Conservation (phyloP, 2,113 vertebrate genomes). For the Microcebus murinus region DNA sequence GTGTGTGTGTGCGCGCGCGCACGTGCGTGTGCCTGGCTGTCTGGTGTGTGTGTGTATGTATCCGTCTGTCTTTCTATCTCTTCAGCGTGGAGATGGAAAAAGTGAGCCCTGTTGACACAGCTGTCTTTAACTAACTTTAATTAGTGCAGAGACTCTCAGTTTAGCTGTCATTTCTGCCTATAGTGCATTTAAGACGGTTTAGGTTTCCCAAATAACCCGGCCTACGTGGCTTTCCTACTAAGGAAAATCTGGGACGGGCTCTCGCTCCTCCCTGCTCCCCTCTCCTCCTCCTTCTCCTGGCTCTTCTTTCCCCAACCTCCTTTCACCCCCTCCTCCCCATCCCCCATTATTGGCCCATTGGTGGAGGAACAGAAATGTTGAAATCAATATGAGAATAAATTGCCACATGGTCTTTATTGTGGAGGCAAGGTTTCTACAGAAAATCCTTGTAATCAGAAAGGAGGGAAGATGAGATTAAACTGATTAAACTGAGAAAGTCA, state of each 20-base stretch:
- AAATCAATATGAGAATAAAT: constrained; percentile 89
- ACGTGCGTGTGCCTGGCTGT: not conserved
- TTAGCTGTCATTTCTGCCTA: constrained; percentile 68
- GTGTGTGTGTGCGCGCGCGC: not conserved
- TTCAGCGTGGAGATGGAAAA: not conserved
- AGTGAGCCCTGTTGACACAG: not conserved
- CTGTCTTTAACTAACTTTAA: constrained; percentile 52
- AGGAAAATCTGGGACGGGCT: constrained; percentile 28
- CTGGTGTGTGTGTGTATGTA: not conserved
- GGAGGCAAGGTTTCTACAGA: constrained; percentile 85
- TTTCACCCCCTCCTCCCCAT: not conserved
- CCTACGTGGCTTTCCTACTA: constrained; percentile 27
- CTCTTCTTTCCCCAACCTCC: constrained; percentile 22
- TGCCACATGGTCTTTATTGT: constrained; percentile 85
- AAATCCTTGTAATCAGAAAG: constrained; percentile 91
- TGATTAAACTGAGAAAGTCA: constrained; percentile 92
- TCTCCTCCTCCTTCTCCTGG: not conserved
- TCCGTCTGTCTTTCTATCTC: not conserved
- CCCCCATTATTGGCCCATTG: constrained; percentile 47
- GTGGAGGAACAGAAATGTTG: constrained; percentile 78
- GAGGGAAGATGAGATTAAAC: constrained; percentile 90
- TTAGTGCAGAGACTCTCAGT: constrained; percentile 58
- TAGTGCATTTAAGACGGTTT: constrained; percentile 45
- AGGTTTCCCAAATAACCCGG: constrained; percentile 19
- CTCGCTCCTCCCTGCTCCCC: constrained; percentile 41